Evolutionary conservation across 2,888 invertebrate species (phyloP).

Genomic region (Caenorhabditis panamensis): DNA sequence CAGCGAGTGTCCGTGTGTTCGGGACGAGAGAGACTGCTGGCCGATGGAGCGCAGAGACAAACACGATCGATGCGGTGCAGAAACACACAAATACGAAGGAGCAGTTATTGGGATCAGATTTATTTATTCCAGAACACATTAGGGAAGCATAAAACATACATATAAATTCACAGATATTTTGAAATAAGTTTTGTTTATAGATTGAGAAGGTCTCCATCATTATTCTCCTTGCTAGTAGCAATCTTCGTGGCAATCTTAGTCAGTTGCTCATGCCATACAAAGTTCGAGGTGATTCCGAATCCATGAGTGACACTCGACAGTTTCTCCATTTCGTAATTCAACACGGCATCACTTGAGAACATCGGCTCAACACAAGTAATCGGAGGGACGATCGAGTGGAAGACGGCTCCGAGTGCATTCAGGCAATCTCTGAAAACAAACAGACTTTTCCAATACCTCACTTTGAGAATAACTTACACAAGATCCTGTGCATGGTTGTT

Average conservation of each 20-base stretch:
- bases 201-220: too few species aligned
- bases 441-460: not conserved
- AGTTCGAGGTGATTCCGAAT: constrained; percentile 9
- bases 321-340: constrained; percentile 8
- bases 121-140: too few species aligned
- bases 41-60: constrained; percentile 17
- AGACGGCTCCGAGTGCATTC: not conserved
- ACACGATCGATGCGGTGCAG: not conserved
- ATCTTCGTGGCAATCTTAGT: not conserved
- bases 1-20: constrained; percentile 14
- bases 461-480: constrained; percentile 3
- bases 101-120: not conserved
- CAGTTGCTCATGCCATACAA: constrained; percentile 10
- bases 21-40: constrained; percentile 3
- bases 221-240: too few species aligned
- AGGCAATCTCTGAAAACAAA: constrained; percentile 14
- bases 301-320: constrained; percentile 15
- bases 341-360: not conserved
- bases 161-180: too few species aligned
- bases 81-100: not conserved
- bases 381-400: constrained; percentile 18
- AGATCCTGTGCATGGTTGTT: not conserved
- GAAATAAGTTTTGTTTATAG: too few species aligned
- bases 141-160: too few species aligned
- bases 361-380: not conserved